Evolutionary conservation across 2,797 vertebrate genomes (phyloP), one percentile per base, ranked within the genome.

Genomic region (Aulostomus chinensis): DNA sequence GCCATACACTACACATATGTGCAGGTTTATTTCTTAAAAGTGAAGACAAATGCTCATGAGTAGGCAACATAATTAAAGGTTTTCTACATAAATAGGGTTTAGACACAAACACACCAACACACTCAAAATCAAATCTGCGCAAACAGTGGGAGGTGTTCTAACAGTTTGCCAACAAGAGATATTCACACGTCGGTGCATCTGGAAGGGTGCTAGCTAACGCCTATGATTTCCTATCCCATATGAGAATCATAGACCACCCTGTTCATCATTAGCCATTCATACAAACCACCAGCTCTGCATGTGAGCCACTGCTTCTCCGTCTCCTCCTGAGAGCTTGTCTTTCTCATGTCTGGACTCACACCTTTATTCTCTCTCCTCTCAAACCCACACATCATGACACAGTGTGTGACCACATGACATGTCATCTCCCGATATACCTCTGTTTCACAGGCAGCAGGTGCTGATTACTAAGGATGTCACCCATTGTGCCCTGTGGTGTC

Each of bases 381-480:
- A 62, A 70, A 69, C 60, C 70, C 73, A 75, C 80, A 68, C 78
- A 76, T 67, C 68, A 58, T 59, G 81, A 72, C 86, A 63, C 83
- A 68, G 79, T 56, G 41, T 67, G 80, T 16, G 74, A 74, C 61
- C 70, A 62, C 80, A 70, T 73, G 80, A 81, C 68, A 75, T 79
- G 82, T 82, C 79, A 68, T 83, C 69, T 60, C 56, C 60, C 62
- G 52, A 72, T 71, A 78, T 59, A 80, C 73, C 74, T 77, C 63
- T 45, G 71, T 80, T 79, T 73, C 58, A 45, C 58, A 67, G 80
- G 81, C 83, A 86, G 83, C 83, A 83, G 87, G 86, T 81, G 85
- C 83, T 88, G 88, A 90, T 91, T 89, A 89, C 77, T 65, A 68
- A 84, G 86, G 87, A 88, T 86, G 84, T 86, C 78, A 76, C 81